Conservation (phyloP, 2,113 vertebrate species). For the Rutilus rutilus region DNA sequence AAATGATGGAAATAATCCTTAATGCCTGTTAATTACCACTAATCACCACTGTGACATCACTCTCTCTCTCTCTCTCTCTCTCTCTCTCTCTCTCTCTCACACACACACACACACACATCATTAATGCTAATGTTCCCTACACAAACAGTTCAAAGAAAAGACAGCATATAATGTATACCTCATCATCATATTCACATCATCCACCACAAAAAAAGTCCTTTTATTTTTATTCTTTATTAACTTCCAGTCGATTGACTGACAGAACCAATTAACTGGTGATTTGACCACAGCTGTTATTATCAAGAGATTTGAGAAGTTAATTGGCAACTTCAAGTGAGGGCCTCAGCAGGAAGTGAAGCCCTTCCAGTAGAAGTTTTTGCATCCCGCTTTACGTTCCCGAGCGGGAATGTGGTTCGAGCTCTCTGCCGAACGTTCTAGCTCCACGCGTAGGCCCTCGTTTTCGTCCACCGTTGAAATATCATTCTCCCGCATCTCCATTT, state of each 20-base stretch:
- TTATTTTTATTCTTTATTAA: constrained; percentile 25
- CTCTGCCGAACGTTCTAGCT: constrained; percentile 71
- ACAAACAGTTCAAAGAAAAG: neutral
- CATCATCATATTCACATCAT: neutral
- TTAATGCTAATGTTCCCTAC: neutral
- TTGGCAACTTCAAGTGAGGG: neutral
- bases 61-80: too few species aligned
- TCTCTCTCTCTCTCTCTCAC: neutral
- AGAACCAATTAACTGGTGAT: constrained; percentile 13
- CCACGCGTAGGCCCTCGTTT: constrained; percentile 57
- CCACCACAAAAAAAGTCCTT: constrained; percentile 21
- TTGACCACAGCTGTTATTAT: neutral
- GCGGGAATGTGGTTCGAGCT: constrained; percentile 64
- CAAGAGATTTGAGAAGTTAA: neutral
- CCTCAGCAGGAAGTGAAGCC: constrained; percentile 77
- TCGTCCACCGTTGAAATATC: constrained; percentile 79
- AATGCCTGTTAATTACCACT: constrained; percentile 24
- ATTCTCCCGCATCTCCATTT: constrained; percentile 65
- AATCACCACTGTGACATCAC: constrained; percentile 3
- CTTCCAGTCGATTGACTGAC: neutral
- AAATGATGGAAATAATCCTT: constrained; percentile 21
- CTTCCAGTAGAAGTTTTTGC: constrained; percentile 85
- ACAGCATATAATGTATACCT: neutral
- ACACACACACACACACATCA: constrained; percentile 10
- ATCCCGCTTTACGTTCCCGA: constrained; percentile 77